Percentiles rank a stretch among this genome's conserved stretches.
Evolutionary conservation across 2,797 vertebrate genomes (phyloP).

Genomic region (Monodelphis domestica): DNA sequence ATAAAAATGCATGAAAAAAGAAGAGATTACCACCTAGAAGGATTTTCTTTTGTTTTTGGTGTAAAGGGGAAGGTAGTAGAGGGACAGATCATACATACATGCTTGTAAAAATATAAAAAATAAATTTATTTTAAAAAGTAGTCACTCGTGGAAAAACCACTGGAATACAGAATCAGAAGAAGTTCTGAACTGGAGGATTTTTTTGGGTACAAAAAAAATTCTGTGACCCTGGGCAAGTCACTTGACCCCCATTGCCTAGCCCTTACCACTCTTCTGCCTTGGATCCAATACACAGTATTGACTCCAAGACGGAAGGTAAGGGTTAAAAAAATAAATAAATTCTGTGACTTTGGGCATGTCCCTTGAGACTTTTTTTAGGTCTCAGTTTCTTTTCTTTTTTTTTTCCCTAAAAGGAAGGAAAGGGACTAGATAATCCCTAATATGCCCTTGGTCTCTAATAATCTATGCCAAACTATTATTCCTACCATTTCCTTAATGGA

Average conservation of each 20-base stretch:
- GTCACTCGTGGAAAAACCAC: not conserved
- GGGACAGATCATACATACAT: not conserved
- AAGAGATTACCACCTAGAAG: not conserved
- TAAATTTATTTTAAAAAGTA: not conserved
- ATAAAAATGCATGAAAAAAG: not conserved
- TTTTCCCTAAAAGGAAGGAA: not conserved
- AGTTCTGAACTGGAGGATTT: not conserved
- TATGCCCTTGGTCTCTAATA: not conserved
- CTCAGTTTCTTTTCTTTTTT: too few species aligned
- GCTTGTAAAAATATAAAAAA: not conserved
- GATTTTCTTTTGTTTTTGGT: not conserved
- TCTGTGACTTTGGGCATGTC: not conserved
- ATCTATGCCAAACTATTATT: not conserved
- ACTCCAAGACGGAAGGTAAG: too few species aligned
- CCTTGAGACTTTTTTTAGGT: not conserved
- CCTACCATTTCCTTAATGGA: not conserved
- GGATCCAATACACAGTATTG: too few species aligned
- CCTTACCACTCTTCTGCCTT: too few species aligned
- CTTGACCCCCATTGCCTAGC: too few species aligned
- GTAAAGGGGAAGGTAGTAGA: not conserved
- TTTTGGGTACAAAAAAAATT: not conserved
- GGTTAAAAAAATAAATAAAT: too few species aligned
- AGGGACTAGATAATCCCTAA: not conserved
- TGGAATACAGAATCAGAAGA: not conserved
- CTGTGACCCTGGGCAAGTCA: too few species aligned